phyloP scores from a whole-genome alignment of 2,113 vertebrate genomes.

The Lutjanus erythropterus region DNA sequence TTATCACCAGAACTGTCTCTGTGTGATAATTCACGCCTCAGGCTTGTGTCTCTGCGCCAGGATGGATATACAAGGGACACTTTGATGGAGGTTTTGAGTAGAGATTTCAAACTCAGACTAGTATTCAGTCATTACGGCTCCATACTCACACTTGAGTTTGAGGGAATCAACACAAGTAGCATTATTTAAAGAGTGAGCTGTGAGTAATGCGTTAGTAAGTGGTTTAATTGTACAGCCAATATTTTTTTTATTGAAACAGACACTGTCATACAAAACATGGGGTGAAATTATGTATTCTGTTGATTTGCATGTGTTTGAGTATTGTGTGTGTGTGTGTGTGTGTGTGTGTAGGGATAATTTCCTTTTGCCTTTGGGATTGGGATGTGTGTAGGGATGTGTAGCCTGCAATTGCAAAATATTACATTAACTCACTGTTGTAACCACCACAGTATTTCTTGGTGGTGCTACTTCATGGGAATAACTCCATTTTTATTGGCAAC shows the following conservation, averaged over 20 bases:
- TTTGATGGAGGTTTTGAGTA: constrained; percentile 49
- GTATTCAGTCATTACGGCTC: constrained; percentile 33
- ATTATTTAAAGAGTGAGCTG: background rate
- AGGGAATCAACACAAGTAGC: background rate
- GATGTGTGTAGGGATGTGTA: background rate
- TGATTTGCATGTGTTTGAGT: background rate
- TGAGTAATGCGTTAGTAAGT: background rate
- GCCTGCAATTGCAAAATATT: background rate
- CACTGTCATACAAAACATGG: background rate
- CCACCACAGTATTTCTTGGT: background rate
- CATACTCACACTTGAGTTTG: constrained; percentile 21
- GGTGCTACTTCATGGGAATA: background rate
- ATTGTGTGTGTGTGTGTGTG: background rate
- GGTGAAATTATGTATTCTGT: background rate
- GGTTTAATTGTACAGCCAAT: background rate
- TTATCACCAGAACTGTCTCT: constrained; percentile 76
- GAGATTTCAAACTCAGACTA: constrained; percentile 37
- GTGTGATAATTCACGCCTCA: constrained; percentile 69
- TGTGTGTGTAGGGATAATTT: background rate
- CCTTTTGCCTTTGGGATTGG: background rate
- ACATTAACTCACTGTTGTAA: background rate
- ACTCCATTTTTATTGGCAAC: background rate
- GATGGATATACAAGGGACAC: constrained; percentile 51
- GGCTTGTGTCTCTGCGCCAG: constrained; percentile 53
- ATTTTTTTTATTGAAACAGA: background rate